These are phyloP conservation scores for Gallinago solitaria DNA, from an alignment of 2,797 vertebrate genomes.

Conservation along the genomic window DNA sequence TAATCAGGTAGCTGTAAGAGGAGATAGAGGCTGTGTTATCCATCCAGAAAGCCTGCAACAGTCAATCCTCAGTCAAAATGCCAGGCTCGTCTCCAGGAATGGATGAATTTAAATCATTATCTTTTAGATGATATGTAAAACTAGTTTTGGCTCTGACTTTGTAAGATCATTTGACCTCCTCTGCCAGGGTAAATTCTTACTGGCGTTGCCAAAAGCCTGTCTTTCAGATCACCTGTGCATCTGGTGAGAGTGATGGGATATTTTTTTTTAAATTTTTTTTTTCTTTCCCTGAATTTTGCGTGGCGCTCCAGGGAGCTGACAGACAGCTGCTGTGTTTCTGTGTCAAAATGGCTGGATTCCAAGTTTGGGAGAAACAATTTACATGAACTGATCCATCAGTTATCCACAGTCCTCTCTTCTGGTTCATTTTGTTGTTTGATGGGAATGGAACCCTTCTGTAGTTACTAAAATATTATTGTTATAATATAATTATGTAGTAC, in stretches of 20 bases:
- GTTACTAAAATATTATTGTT: neutral
- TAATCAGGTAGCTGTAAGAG: neutral
- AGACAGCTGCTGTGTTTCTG: neutral
- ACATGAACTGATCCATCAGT: neutral
- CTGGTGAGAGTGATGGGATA: neutral
- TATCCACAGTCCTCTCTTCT: neutral
- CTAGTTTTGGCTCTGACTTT: neutral
- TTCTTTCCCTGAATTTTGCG: neutral
- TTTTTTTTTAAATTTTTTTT: neutral
- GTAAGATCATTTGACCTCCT: neutral
- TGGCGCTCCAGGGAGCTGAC: neutral
- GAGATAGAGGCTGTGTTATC: neutral
- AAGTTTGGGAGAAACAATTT: neutral
- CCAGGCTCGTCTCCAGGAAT: neutral
- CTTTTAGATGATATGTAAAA: neutral
- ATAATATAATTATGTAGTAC: neutral
- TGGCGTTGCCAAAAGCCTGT: neutral
- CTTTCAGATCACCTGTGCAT: neutral
- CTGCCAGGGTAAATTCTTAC: slow-evolving; percentile 5
- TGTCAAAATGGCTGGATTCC: neutral
- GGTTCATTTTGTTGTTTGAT: neutral
- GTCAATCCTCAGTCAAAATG: neutral
- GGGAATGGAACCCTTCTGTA: neutral
- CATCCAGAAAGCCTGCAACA: neutral
- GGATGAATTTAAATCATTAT: neutral